Conservation (phyloP, 2,113 vertebrate genomes). For the Gymnorhina tibicen region DNA sequence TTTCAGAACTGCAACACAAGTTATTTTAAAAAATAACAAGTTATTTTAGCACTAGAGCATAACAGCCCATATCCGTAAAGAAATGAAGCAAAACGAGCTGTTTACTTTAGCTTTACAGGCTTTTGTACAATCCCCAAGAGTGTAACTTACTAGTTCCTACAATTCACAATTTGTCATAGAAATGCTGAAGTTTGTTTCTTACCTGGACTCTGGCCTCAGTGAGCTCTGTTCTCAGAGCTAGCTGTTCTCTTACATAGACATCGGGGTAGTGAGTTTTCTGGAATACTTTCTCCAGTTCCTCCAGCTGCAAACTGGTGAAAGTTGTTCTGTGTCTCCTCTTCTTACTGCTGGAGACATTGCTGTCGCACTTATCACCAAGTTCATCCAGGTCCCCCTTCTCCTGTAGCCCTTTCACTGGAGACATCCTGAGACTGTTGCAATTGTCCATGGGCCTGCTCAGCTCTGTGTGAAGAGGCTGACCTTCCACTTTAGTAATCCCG, state of each 20-base stretch:
- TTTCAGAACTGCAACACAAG: neutral
- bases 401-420: conserved; percentile 80
- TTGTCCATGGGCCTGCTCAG: conserved; percentile 83
- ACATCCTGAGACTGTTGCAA: conserved; percentile 84
- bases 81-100: neutral
- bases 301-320: conserved; percentile 94
- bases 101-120: neutral
- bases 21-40: neutral
- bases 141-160: neutral
- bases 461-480: conserved; percentile 81
- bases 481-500: conserved; percentile 84
- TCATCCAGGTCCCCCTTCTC: conserved; percentile 90
- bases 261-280: conserved; percentile 99
- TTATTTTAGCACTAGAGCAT: neutral
- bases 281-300: conserved; percentile 98
- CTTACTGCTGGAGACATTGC: conserved; percentile 97
- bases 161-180: neutral
- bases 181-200: conserved; percentile 15
- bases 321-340: conserved; percentile 96
- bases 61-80: neutral
- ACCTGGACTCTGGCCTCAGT: conserved; percentile 99
- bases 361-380: conserved; percentile 92
- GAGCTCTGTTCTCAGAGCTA: conserved; percentile 95
- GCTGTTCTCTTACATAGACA: conserved; percentile 97
- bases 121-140: neutral